Percentiles rank a stretch among this genome's conserved stretches.
Conservation (phyloP, 1,140 invertebrate genomes). For the Conus ventricosus region DNA sequence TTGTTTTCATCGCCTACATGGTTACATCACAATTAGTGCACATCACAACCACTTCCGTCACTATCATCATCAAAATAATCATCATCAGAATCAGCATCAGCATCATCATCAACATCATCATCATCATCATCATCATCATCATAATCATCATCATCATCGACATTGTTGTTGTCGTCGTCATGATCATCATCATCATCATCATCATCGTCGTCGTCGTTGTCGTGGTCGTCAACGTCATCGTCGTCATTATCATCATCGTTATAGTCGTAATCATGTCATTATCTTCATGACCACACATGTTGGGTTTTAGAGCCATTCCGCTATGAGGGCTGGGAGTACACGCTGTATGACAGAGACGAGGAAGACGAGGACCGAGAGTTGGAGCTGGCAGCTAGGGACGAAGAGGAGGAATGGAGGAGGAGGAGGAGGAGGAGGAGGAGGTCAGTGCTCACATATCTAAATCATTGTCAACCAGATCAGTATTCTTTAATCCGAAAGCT, state of each 20-base stretch:
- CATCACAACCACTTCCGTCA: not conserved
- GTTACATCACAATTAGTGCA: not conserved
- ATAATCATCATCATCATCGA: too few species aligned
- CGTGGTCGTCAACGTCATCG: not conserved
- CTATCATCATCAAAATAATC: not conserved
- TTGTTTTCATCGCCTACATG: too few species aligned
- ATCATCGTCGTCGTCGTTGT: not conserved
- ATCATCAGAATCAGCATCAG: too few species aligned
- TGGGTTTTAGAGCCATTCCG: constrained; percentile 53
- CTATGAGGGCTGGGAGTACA: constrained; percentile 65
- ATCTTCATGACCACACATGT: not conserved
- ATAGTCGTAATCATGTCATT: not conserved
- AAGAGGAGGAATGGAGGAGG: constrained; percentile 63
- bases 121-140: too few species aligned
- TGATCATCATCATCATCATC: not conserved
- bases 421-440: not conserved
- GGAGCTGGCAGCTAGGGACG: constrained; percentile 57
- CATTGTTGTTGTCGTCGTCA: too few species aligned
- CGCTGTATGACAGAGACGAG: constrained; percentile 70
- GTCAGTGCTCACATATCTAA: not conserved
- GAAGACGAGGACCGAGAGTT: constrained; percentile 71
- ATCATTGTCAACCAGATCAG: too few species aligned
- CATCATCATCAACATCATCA: too few species aligned
- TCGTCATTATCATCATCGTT: not conserved
- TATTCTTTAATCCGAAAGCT: too few species aligned